A percentile compares a stretch with the other conserved stretches of the same genome.
Evolutionary conservation across 2,113 vertebrate genomes (phyloP).

Genomic region (Vireo altiloquus): DNA sequence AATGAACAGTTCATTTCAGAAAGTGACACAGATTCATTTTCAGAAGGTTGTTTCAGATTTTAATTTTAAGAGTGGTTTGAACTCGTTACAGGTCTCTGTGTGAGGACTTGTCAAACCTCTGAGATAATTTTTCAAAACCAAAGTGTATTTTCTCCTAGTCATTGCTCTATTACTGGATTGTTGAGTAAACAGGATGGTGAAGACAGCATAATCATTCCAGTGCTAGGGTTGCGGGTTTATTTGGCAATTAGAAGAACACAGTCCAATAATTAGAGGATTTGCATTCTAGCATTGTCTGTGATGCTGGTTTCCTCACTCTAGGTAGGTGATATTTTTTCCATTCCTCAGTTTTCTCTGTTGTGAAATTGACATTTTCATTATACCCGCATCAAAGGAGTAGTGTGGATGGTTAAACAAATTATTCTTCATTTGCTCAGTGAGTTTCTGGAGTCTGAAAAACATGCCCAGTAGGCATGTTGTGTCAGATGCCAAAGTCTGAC

Average conservation of each 20-base stretch:
- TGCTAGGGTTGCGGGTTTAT: not conserved
- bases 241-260: constrained; percentile 24
- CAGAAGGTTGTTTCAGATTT: constrained; percentile 18
- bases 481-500: constrained; percentile 16
- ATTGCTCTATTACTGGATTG: not conserved
- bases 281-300: not conserved
- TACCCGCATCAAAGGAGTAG: constrained; percentile 10
- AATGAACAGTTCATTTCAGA: constrained; percentile 20
- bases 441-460: constrained; percentile 32
- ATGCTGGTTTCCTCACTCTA: not conserved
- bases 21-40: constrained; percentile 28
- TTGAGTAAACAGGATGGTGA: constrained; percentile 27
- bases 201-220: not conserved
- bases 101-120: constrained; percentile 7
- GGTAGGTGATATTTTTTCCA: not conserved
- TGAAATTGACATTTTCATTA: constrained; percentile 30
- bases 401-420: constrained; percentile 47
- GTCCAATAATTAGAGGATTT: not conserved
- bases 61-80: not conserved
- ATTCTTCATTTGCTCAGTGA: constrained; percentile 12
- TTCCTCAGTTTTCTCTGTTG: not conserved
- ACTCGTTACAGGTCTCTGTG: not conserved
- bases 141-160: constrained; percentile 5
- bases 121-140: not conserved
- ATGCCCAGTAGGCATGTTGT: not conserved